These are phyloP conservation scores for Eupithecia centaureata DNA, from an alignment of 2,888 invertebrate species.

Conservation along the genomic window DNA sequence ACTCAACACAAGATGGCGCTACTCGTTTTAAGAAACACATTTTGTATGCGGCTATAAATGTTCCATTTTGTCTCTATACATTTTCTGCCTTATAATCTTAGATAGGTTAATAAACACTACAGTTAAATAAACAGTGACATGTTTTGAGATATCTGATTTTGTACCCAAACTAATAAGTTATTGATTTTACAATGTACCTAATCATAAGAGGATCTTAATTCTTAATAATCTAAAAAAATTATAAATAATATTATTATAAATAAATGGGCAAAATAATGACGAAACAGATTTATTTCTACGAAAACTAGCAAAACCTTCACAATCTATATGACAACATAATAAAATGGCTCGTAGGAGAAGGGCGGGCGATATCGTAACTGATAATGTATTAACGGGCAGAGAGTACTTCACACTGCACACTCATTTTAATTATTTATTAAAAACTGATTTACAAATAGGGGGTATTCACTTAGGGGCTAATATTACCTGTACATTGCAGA, in stretches of 20 bases:
- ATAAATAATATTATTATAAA: too few relatives aligned
- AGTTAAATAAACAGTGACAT: not conserved
- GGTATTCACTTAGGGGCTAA: too few relatives aligned
- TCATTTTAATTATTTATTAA: too few relatives aligned
- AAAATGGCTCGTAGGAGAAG: slow-evolving; percentile 78
- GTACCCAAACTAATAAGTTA: not conserved
- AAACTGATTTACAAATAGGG: too few relatives aligned
- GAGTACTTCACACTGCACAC: not conserved
- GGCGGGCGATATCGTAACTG: slow-evolving; percentile 77
- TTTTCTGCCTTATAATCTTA: not conserved
- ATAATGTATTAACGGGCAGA: not conserved
- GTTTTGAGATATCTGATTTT: not conserved
- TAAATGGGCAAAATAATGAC: not conserved
- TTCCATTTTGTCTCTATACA: not conserved
- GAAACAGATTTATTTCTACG: not conserved
- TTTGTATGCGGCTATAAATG: not conserved
- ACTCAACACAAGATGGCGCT: slow-evolving; percentile 70
- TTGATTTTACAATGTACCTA: too few relatives aligned
- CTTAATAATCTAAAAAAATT: too few relatives aligned
- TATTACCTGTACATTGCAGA: too few relatives aligned
- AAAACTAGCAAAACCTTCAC: slow-evolving; percentile 63
- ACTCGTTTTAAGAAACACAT: slow-evolving; percentile 24
- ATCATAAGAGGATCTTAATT: too few relatives aligned
- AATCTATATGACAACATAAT: slow-evolving; percentile 62
- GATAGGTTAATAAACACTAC: not conserved